A percentile compares a stretch with the other conserved stretches of the same genome.
These are phyloP conservation scores for Pungitius pungitius DNA, from an alignment of 2,113 vertebrate species.

Conservation along the genomic window DNA sequence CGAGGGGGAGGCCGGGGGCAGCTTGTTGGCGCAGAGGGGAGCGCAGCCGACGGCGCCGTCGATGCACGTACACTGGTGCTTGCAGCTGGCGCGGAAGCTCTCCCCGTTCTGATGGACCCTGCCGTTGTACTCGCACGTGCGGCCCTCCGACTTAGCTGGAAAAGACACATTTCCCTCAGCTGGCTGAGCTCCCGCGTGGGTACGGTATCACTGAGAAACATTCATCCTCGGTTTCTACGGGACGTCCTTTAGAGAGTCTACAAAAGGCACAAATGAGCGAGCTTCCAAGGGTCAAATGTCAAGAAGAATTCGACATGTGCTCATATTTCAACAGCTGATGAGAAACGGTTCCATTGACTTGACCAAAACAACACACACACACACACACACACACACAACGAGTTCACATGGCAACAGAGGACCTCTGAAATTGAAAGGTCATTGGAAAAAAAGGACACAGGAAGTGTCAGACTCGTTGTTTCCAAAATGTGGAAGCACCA, in stretches of 20 bases:
- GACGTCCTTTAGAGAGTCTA: slow-evolving; percentile 10
- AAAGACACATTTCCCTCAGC: slow-evolving; percentile 19
- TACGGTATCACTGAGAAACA: slow-evolving; percentile 13
- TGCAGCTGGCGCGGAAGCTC: slow-evolving; percentile 80
- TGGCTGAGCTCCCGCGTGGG: neutral
- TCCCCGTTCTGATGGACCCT: slow-evolving; percentile 82
- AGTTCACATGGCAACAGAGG: slow-evolving; percentile 3
- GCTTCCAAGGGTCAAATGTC: slow-evolving; percentile 5
- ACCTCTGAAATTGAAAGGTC: slow-evolving; percentile 34
- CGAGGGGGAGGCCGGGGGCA: slow-evolving; percentile 66
- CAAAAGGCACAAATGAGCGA: neutral
- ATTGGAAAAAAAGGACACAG: slow-evolving; percentile 43
- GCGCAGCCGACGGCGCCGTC: slow-evolving; percentile 82
- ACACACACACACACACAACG: slow-evolving; percentile 27
- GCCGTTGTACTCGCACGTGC: slow-evolving; percentile 81
- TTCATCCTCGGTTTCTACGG: neutral
- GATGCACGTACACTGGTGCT: slow-evolving; percentile 83
- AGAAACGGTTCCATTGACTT: slow-evolving; percentile 2
- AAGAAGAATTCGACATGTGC: slow-evolving; percentile 14
- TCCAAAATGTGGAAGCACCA: slow-evolving; percentile 40
- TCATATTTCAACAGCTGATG: slow-evolving; percentile 25
- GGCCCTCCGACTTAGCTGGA: slow-evolving; percentile 79
- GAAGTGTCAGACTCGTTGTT: slow-evolving; percentile 61
- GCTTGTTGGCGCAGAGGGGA: slow-evolving; percentile 75
- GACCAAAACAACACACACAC: slow-evolving; percentile 4